These are phyloP conservation scores for Melitaea athalia DNA, from an alignment of 2,888 invertebrate genomes.

Conservation along the genomic window DNA sequence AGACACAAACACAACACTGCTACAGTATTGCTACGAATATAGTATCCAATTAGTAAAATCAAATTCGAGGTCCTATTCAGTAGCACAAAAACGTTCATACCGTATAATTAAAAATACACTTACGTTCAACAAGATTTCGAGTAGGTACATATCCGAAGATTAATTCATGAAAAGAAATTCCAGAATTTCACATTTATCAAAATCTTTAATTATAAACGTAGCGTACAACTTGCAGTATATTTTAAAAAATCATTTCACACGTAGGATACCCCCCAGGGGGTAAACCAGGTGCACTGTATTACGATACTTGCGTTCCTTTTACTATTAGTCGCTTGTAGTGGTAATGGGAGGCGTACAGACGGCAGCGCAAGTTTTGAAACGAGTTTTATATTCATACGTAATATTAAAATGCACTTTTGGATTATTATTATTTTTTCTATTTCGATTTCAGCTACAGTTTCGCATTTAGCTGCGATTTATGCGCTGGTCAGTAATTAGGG, in stretches of 20 bases:
- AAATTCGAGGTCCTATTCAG: neutral
- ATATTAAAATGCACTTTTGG: conserved; percentile 18
- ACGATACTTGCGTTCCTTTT: conserved; percentile 60
- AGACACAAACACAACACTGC: too few species aligned
- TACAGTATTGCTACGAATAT: too few species aligned
- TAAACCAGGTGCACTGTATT: conserved; percentile 49
- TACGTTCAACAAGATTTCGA: neutral
- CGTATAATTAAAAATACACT: neutral
- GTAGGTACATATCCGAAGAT: neutral
- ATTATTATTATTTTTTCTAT: conserved; percentile 14
- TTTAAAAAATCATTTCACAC: conserved; percentile 68
- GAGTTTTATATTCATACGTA: conserved; percentile 25
- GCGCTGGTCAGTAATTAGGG: conserved; percentile 13
- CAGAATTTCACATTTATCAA: conserved; percentile 28
- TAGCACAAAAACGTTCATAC: neutral
- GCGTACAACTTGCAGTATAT: conserved; percentile 45
- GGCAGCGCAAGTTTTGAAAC: conserved; percentile 24
- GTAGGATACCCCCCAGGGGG: conserved; percentile 47
- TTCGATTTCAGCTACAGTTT: conserved; percentile 23
- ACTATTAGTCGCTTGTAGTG: conserved; percentile 48
- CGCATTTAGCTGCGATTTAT: conserved; percentile 21
- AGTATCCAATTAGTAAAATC: too few species aligned
- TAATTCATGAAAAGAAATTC: conserved; percentile 2
- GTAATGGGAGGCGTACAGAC: conserved; percentile 31
- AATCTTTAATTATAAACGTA: conserved; percentile 34